Conservation (phyloP, 2,888 invertebrate species). For the Papilio gigon region DNA sequence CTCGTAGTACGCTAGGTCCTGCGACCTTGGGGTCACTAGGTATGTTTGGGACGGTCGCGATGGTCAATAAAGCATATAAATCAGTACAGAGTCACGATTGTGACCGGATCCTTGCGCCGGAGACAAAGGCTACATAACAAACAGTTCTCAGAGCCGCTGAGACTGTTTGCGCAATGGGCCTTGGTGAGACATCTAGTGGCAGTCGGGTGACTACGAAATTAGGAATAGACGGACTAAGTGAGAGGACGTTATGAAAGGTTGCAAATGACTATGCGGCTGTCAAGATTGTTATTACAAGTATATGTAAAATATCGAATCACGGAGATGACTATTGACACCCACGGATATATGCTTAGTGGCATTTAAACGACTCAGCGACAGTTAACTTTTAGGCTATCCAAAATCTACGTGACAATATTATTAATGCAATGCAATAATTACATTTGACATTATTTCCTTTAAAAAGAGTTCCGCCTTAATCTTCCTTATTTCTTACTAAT, state of each 20-base stretch:
- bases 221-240: neutral
- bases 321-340: no score
- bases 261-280: no score
- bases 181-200: constrained; percentile 26
- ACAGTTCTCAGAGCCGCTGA: neutral
- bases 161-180: constrained; percentile 34
- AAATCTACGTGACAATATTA: no score
- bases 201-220: constrained; percentile 20
- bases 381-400: no score
- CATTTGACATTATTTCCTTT: no score
- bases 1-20: neutral
- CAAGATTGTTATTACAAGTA: no score
- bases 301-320: no score
- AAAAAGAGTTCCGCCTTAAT: no score
- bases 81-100: constrained; percentile 8
- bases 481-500: no score
- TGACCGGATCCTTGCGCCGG: constrained; percentile 17
- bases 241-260: neutral
- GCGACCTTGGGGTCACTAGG: neutral
- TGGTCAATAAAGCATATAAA: neutral
- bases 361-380: no score
- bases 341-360: no score
- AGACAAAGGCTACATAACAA: constrained; percentile 34
- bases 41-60: neutral
- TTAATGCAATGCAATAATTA: no score